These are phyloP conservation scores for Cistogaster globosa DNA, from an alignment of 2,888 invertebrate genomes.

Conservation along the genomic window DNA sequence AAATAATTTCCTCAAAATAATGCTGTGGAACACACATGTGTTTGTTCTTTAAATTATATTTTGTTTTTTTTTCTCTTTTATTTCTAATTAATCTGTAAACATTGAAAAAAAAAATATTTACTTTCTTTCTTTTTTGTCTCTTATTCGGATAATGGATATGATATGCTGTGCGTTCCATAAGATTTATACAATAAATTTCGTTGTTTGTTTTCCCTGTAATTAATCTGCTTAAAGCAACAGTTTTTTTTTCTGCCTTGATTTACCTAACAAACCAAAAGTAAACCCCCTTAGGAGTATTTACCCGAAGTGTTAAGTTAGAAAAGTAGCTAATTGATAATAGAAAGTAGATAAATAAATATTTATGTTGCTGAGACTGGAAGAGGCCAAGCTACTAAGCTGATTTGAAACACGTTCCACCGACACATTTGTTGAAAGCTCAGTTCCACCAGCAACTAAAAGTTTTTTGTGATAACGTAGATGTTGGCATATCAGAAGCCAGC, in stretches of 20 bases:
- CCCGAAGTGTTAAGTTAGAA: no score
- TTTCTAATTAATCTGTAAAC: neutral
- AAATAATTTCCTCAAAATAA: neutral
- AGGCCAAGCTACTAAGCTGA: no score
- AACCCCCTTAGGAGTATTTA: neutral
- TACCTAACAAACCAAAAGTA: neutral
- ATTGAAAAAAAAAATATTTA: slow-evolving; percentile 1
- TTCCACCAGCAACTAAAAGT: no score
- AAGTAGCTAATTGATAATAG: no score
- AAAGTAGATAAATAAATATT: neutral
- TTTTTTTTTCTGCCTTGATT: slow-evolving; percentile 27
- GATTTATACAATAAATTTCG: slow-evolving; percentile 1
- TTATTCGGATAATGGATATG: slow-evolving; percentile 33
- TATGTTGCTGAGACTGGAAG: no score
- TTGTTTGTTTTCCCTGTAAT: neutral
- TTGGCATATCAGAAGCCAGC: no score
- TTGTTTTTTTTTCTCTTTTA: slow-evolving; percentile 17
- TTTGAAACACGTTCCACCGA: no score
- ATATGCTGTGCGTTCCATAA: slow-evolving; percentile 11
- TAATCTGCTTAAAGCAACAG: slow-evolving; percentile 13
- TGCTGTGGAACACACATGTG: neutral
- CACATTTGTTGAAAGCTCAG: no score
- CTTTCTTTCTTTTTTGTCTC: neutral
- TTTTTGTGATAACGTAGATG: no score
- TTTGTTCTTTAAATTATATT: slow-evolving; percentile 28